These are phyloP conservation scores for Drosophila rubida DNA, from an alignment of 2,888 invertebrate genomes.

Conservation along the genomic window DNA sequence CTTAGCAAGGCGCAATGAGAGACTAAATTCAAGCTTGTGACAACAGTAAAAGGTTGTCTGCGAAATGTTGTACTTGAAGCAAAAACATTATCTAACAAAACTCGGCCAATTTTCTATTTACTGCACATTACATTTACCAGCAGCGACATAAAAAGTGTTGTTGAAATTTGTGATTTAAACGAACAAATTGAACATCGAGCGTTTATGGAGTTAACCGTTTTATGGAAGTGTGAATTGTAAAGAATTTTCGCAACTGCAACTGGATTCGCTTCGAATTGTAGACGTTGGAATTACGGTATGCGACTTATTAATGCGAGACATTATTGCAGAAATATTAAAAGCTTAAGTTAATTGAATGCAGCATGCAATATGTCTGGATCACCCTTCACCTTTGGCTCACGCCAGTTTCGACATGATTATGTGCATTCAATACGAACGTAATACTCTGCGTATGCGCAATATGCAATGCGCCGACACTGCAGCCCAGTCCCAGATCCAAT, in stretches of 20 bases:
- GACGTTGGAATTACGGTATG: constrained; percentile 1
- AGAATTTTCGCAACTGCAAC: constrained; percentile 8
- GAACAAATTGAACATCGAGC: neutral
- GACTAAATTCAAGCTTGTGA: neutral
- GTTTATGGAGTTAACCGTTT: neutral
- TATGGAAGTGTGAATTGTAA: constrained; percentile 3
- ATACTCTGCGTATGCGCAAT: constrained; percentile 73
- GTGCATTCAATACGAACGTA: constrained; percentile 71
- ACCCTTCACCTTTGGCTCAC: constrained; percentile 63
- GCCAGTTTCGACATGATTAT: constrained; percentile 80
- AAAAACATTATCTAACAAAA: neutral
- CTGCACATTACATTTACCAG: neutral
- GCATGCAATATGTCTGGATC: constrained; percentile 13
- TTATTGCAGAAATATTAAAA: constrained; percentile 9
- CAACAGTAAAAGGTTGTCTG: neutral
- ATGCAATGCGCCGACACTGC: no score
- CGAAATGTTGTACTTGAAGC: no score
- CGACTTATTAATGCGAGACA: constrained; percentile 11
- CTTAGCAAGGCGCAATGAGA: constrained; percentile 3
- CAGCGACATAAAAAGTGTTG: neutral
- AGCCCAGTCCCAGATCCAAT: constrained; percentile 27
- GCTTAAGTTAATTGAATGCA: constrained; percentile 8
- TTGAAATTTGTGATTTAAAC: neutral
- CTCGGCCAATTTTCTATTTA: neutral
- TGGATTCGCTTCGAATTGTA: neutral